Percentiles rank a stretch among this genome's conserved stretches.
Conservation (phyloP, 2,113 vertebrate species). For the Sitta europaea region DNA sequence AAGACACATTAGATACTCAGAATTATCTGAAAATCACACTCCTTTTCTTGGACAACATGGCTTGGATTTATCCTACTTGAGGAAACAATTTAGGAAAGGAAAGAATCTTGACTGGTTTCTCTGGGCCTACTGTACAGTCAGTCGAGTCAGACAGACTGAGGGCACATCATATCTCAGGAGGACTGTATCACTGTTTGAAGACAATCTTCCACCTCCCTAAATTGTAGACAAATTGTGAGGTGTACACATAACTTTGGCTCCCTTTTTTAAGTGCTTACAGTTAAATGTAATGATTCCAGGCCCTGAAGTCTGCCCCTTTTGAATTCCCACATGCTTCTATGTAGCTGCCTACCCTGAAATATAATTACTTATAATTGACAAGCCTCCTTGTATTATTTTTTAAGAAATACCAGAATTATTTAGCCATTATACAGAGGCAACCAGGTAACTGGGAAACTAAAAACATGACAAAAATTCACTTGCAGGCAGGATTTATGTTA, state of each 20-base stretch:
- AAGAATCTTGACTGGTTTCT: neutral
- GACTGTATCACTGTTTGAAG: neutral
- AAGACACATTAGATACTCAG: neutral
- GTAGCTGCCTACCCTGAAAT: neutral
- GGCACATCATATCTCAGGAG: neutral
- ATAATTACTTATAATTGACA: neutral
- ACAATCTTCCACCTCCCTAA: neutral
- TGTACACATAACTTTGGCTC: neutral
- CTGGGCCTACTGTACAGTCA: neutral
- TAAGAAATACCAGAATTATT: neutral
- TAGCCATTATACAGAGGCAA: neutral
- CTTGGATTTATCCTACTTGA: neutral
- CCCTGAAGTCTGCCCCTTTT: neutral
- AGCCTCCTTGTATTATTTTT: neutral
- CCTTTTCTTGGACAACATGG: neutral
- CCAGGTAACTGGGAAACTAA: neutral
- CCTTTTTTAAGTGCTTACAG: neutral
- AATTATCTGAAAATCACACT: neutral
- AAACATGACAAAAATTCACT: neutral
- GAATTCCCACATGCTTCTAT: neutral
- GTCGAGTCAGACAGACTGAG: neutral
- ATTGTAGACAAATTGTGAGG: neutral
- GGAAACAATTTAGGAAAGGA: neutral
- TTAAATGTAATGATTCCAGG: neutral
- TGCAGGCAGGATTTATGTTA: neutral